Evolutionary conservation across 2,888 invertebrate genomes (phyloP).

Genomic region (Chloroclystis v-ata): DNA sequence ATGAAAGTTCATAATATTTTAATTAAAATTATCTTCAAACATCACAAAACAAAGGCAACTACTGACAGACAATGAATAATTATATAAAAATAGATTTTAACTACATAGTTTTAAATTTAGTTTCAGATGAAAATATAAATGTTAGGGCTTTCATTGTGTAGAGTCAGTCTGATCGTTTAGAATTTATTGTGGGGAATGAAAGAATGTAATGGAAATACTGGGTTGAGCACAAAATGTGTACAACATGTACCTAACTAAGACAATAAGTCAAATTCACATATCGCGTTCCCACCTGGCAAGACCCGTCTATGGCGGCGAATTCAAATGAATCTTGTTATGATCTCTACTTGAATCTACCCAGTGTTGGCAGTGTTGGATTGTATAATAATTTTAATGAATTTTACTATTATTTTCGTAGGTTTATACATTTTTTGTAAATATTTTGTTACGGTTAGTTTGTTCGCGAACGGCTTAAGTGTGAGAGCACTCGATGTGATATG

Average conservation of each 20-base stretch:
- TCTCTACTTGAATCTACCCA: slow-evolving; percentile 76
- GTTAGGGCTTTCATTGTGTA: slow-evolving; percentile 7
- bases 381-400: slow-evolving; percentile 60
- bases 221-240: slow-evolving; percentile 70
- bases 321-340: slow-evolving; percentile 74
- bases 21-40: no score
- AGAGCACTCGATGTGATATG: slow-evolving; percentile 65
- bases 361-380: slow-evolving; percentile 71
- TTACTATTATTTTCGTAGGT: slow-evolving; percentile 67
- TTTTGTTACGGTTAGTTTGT: slow-evolving; percentile 46
- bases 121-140: no score
- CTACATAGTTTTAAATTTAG: no score
- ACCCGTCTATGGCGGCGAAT: slow-evolving; percentile 33
- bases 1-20: slow-evolving; percentile 7
- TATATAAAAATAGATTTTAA: no score
- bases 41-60: no score
- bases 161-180: slow-evolving; percentile 28
- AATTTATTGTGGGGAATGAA: slow-evolving; percentile 42
- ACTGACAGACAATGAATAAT: no score
- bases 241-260: slow-evolving; percentile 59
- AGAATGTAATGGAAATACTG: slow-evolving; percentile 56
- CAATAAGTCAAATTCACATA: slow-evolving; percentile 73
- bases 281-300: slow-evolving; percentile 63
- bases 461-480: slow-evolving; percentile 63
- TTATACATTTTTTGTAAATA: slow-evolving; percentile 70